Evolutionary conservation across 2,888 invertebrate genomes (phyloP), one percentile per base, ranked within the genome.

Genomic region (Hipparchia sbordonii): DNA sequence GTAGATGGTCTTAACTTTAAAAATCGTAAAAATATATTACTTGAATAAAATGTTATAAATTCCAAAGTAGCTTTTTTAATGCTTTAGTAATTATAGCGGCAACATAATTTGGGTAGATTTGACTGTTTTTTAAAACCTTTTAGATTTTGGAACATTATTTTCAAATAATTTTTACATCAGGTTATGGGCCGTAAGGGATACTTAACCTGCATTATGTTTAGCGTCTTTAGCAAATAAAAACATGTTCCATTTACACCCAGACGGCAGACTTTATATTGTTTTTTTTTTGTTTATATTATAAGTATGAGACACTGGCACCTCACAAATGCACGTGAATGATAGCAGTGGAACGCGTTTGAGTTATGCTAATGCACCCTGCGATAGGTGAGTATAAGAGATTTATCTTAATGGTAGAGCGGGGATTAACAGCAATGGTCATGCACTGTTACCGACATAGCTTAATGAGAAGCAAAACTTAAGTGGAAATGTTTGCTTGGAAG

Each of bases 321-420:
- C 74, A 79, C 79, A 77, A 79, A 79, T 77, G 78, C 75, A 79
- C 74, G 68, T 71, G 74, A 76, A 72, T 77, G 81, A 81, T 81
- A 81, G 78, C 77, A 75, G 70, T 73, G 75, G 77, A 81, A 76
- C 72, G 77, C 76, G 70, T 78, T 78, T 82, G 82, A 82, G 81
- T 82, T 81, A 82, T 81, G 80, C 79, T 82, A 82, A 82, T 82
- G 82, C 78, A 80, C 76, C 73, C 73, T 52, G 72, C 76, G 79
- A 78, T 80, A 79, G 78, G 48, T 51, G 13, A 23, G 33, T 2
- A 12, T 6, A 51, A 12, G 65, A 65, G 65, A 65, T 12, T 65
- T 12, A 33, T 6, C 13, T 62, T 6, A 48, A 46, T 2, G 9
- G 10, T 12, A 65, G 65, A 65, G 33, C 51, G 65, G 65, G 33